Base-by-base conservation (phyloP, 2,888 invertebrate species). In the Geotrupes spiniger region DNA sequence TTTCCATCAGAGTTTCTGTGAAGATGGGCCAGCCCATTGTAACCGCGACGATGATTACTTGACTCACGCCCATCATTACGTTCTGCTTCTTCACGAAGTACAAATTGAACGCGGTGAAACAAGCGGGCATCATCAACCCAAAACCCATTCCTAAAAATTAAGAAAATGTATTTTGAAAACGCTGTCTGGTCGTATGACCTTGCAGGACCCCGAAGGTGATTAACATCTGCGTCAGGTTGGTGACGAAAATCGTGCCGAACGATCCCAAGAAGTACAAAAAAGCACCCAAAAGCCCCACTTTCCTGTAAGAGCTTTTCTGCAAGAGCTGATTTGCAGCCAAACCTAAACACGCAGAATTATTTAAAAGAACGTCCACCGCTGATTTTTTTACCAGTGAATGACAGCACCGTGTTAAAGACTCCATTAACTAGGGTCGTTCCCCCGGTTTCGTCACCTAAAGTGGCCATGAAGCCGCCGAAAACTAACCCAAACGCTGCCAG, bases 1-100 rank as follows among this genome's bases (percentile, higher is more conserved):
- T 71, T 0, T 76, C 74, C 58, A 85, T 71, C 6, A 84, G 73
- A 46, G 76, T 76, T 28, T 84, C 83, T 29, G 84, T 80, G 1
- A 82, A 63, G 46, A 82, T 76, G 0, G 89, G 88, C 63, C 83
- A 85, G 0, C 81, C 75, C 62, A 88, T 88, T 4, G 81, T 80
- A 0, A 83, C 83, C 31, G 84, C 65, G 5, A 84, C 85, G 58
- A 87, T 82, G 54, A 85, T 70, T 0, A 84, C 80, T 67, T 89
- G 89, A n/a, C 85, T 80, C 8, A 83, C 77, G 46, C 85, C 83
- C 85, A 87, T 88, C 76, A 87, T 83, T 42, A 84, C 76, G 0
- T 84, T 82, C 4, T 87, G 76, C 61, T 78, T 83, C 60, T 80
- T 79, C 0, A 83, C 80, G 61, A 89, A 89, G 61, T 87, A 89